Evolutionary conservation across 35 echinoderm and acorn worm genomes (phyloP).

Genomic region (Strongylocentrotus purpuratus): DNA sequence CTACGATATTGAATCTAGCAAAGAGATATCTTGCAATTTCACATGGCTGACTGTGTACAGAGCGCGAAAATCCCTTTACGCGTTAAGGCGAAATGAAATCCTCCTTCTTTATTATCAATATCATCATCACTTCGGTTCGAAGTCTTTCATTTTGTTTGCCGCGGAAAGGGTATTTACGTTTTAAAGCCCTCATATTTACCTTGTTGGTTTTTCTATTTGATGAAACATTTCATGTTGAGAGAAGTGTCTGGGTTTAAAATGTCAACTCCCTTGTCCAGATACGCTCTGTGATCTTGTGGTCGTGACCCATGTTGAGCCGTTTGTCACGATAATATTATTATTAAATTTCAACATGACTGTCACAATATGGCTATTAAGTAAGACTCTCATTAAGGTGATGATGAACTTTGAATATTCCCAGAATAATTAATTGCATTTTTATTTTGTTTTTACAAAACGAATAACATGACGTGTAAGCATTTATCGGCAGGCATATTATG

Average conservation of each 20-base stretch:
- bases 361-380: not conserved
- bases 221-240: not conserved
- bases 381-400: not conserved
- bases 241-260: not conserved
- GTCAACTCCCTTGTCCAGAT: not conserved
- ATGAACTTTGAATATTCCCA: not conserved
- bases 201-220: conserved; percentile 13
- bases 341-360: not conserved
- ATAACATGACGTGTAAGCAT: too few species aligned
- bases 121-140: conserved; percentile 32
- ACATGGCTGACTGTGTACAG: not conserved
- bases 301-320: not conserved
- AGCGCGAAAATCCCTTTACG: not conserved
- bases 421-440: too few species aligned
- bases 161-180: not conserved
- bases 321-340: not conserved
- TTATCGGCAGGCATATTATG: too few species aligned
- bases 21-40: conserved; percentile 35
- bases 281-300: not conserved
- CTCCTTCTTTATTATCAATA: conserved; percentile 44
- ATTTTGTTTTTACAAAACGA: too few species aligned
- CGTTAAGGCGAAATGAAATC: not conserved
- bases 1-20: conserved; percentile 24
- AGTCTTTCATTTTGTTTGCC: not conserved
- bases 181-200: not conserved